A percentile compares a stretch with the other conserved stretches of the same genome.
Evolutionary conservation across 2,797 vertebrate species (phyloP).

Genomic region (Moxostoma hubbsi): DNA sequence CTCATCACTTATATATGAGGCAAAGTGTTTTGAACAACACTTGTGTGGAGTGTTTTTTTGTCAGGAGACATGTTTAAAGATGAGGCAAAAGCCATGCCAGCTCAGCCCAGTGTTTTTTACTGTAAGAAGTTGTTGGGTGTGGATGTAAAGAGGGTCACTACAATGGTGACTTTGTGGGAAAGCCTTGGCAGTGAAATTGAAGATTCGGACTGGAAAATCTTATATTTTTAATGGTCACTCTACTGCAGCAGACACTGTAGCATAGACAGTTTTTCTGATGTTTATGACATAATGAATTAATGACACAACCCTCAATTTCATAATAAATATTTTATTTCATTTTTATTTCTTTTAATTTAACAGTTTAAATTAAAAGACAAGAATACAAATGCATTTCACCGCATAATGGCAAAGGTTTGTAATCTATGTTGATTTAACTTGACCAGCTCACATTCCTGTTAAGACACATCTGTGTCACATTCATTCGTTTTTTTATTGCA

Average conservation of each 20-base stretch:
- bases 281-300: no score
- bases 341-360: background rate
- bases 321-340: background rate
- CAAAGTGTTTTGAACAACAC: conserved; percentile 26
- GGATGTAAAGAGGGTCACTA: no score
- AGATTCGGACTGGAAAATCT: background rate
- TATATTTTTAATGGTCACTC: background rate
- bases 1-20: conserved; percentile 1
- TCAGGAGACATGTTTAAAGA: no score
- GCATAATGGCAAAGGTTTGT: no score
- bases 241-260: background rate
- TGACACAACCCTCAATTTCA: background rate
- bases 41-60: conserved; percentile 16
- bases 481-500: no score
- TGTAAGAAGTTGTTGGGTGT: no score
- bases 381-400: no score
- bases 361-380: background rate
- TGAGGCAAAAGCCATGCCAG: background rate
- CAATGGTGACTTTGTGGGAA: background rate
- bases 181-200: background rate
- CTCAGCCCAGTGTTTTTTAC: background rate
- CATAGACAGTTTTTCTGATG: background rate
- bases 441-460: no score
- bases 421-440: no score
- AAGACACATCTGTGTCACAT: no score